Base-by-base conservation (phyloP, 2,888 invertebrate species). In the Drosophila kambysellisi region DNA sequence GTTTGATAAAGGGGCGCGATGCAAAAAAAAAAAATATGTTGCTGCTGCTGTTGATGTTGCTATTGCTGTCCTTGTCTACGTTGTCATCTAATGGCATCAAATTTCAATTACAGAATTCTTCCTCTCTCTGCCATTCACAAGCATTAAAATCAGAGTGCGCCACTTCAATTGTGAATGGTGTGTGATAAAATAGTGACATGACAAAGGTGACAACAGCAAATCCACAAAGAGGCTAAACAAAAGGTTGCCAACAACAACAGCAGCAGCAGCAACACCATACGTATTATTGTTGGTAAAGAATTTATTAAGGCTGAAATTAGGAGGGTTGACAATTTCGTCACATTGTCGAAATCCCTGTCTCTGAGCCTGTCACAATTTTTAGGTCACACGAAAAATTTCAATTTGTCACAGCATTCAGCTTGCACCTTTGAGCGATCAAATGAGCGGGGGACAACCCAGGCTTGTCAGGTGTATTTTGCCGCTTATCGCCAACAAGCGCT, bases 21-120 rank as follows among this genome's bases (percentile, higher is more conserved):
- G 79, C 70, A 68, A 81, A 77, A 73, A 60, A 73, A 60, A 43
- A 48, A 46, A 29, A 29, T 4, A 41, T 15, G 4, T 58, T 68
- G 68, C 63, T 73, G 72, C 58, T 79, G 66, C 61, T 70, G 68
- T 65, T 71, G 67, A 48, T 65, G 52, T 48, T 59, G 58, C 41
- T 72, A 60, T 12, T 63, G 62, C 48, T 70, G 61, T 61, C 74
- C 63, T 68, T 73, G 64, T 61, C 37, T 59, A 74, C 29, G 56
- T 83, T 85, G 85, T 85, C 90, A 90, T 84, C 83, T 88, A 88
- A 88, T 82, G 82, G 88, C 79, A 88, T 91, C 91, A 90, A 89
- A 91, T 91, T 91, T 91, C 91, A 91, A 91, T 91, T 91, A 91
- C 88, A 91, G 89, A 91, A 86, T 89, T 90, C 63, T 87, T 85